Evolutionary conservation across 2,113 vertebrate genomes (phyloP).

Genomic region (Jacana jacana): DNA sequence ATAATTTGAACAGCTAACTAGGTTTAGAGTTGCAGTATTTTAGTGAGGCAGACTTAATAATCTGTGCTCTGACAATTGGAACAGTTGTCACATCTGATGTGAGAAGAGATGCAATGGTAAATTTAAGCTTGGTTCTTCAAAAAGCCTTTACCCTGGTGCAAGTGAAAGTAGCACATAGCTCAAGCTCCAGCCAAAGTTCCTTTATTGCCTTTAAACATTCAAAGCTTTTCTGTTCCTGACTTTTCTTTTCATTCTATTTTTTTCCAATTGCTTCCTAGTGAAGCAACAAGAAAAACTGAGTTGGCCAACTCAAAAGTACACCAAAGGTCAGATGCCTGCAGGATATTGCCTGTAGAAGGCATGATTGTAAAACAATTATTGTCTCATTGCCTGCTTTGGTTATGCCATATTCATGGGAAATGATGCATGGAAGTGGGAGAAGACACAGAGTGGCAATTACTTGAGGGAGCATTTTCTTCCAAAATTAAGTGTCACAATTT

Average conservation of each 20-base stretch:
- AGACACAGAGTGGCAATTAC: neutral
- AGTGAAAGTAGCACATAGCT: neutral
- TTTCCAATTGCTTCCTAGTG: neutral
- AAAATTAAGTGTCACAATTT: neutral
- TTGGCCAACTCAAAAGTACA: neutral
- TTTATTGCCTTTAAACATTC: neutral
- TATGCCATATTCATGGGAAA: neutral
- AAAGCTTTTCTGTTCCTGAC: neutral
- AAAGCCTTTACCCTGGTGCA: neutral
- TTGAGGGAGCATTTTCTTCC: neutral
- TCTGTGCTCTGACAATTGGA: neutral
- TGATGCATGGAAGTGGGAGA: neutral
- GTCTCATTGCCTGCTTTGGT: neutral
- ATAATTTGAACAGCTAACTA: neutral
- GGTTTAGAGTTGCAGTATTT: neutral
- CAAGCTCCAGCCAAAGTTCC: neutral
- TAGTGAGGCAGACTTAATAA: neutral
- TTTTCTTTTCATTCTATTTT: neutral
- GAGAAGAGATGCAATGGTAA: neutral
- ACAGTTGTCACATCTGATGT: neutral
- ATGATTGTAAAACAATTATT: neutral
- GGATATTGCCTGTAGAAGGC: neutral
- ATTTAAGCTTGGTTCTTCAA: neutral
- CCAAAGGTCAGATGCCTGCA: neutral
- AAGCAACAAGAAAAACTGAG: neutral